Percentiles rank a stretch among this genome's conserved stretches.
phyloP scores from a whole-genome alignment of 2,888 invertebrate genomes.

The Dynastes grantii region DNA sequence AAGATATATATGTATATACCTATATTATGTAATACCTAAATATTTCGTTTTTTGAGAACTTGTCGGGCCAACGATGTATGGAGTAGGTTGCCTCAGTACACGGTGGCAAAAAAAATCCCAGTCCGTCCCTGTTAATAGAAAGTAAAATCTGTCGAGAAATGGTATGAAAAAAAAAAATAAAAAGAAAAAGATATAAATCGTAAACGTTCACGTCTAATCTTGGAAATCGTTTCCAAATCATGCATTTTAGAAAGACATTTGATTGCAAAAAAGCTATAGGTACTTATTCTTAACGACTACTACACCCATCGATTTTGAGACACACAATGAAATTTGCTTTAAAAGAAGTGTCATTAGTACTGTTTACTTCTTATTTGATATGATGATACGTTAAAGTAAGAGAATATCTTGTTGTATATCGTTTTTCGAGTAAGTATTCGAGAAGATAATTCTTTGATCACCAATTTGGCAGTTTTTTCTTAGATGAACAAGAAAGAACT shows the following conservation, averaged over 20 bases:
- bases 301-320: constrained; percentile 43
- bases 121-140: constrained; percentile 43
- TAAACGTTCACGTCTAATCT: neutral
- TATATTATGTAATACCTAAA: constrained; percentile 47
- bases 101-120: constrained; percentile 46
- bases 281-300: neutral
- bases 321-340: constrained; percentile 34
- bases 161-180: constrained; percentile 26
- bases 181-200: neutral
- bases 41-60: constrained; percentile 44
- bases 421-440: neutral
- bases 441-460: constrained; percentile 12
- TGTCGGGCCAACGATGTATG: constrained; percentile 42
- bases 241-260: no score
- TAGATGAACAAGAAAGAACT: neutral
- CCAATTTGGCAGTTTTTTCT: constrained; percentile 35
- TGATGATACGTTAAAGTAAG: no score
- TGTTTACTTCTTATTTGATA: no score
- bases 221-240: neutral
- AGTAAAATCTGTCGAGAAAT: constrained; percentile 39
- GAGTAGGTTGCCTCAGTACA: constrained; percentile 44
- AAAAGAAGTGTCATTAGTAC: neutral
- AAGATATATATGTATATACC: constrained; percentile 44
- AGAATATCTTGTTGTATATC: constrained; percentile 5
- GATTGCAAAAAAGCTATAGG: neutral